These are phyloP conservation scores for Araneus ventricosus DNA, from an alignment of 1,140 invertebrate genomes.

Conservation along the genomic window DNA sequence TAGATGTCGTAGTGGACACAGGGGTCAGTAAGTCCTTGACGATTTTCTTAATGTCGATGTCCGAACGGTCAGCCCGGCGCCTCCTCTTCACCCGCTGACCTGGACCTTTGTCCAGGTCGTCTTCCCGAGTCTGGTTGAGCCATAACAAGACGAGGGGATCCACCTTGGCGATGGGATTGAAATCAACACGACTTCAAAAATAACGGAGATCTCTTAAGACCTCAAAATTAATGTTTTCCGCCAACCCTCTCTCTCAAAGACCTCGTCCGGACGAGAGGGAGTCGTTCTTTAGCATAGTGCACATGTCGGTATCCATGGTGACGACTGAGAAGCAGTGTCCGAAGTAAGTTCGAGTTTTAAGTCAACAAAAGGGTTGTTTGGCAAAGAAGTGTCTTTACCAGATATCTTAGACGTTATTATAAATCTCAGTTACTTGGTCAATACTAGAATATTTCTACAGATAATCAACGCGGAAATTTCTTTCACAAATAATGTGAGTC, in stretches of 20 bases:
- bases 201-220: not conserved
- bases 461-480: not conserved
- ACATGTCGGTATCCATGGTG: not conserved
- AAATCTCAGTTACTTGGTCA: too few relatives aligned
- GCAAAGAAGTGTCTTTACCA: too few relatives aligned
- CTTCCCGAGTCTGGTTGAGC: slow-evolving; percentile 76
- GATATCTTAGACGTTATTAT: too few relatives aligned
- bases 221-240: too few relatives aligned
- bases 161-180: slow-evolving; percentile 70
- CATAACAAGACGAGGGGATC: slow-evolving; percentile 77
- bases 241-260: not conserved
- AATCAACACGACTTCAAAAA: not conserved
- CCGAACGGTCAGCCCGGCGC: slow-evolving; percentile 58
- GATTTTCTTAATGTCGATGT: slow-evolving; percentile 67
- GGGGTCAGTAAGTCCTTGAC: slow-evolving; percentile 65
- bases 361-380: too few relatives aligned
- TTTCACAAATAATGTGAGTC: not conserved
- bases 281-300: not conserved
- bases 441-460: too few relatives aligned
- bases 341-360: not conserved
- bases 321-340: not conserved
- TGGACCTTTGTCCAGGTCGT: slow-evolving; percentile 76
- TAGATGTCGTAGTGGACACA: slow-evolving; percentile 8
- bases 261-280: not conserved
- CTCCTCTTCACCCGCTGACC: slow-evolving; percentile 72